A percentile compares a stretch with the other conserved stretches of the same genome.
These are phyloP conservation scores for Abrostola tripartita DNA, from an alignment of 2,888 invertebrate species.

Conservation along the genomic window DNA sequence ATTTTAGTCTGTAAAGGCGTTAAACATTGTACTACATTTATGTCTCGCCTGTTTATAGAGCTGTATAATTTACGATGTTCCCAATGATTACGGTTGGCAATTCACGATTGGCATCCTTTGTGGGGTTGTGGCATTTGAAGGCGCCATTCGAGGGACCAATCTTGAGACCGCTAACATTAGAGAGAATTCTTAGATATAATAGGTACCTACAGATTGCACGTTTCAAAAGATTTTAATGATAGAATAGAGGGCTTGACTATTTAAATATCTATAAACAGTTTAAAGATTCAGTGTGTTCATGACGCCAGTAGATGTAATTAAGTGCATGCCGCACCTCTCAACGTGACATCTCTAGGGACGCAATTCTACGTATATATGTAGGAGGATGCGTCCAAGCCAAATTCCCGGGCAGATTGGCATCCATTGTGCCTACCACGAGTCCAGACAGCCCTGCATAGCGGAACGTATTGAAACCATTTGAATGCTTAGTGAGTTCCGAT, in stretches of 20 bases:
- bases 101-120: conserved; percentile 77
- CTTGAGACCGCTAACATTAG: conserved; percentile 62
- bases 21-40: conserved; percentile 34
- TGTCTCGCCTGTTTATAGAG: conserved; percentile 49
- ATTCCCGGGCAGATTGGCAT: conserved; percentile 83
- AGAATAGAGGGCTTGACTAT: not conserved
- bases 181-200: conserved; percentile 48
- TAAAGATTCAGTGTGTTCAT: conserved; percentile 4
- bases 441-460: conserved; percentile 67
- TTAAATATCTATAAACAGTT: not conserved
- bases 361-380: conserved; percentile 26
- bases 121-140: conserved; percentile 70
- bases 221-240: conserved; percentile 17
- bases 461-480: conserved; percentile 78
- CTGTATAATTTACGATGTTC: conserved; percentile 64
- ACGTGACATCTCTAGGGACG: conserved; percentile 39
- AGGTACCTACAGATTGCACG: conserved; percentile 26
- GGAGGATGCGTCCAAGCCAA: conserved; percentile 73
- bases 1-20: conserved; percentile 20
- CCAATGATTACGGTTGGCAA: conserved; percentile 71
- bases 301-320: conserved; percentile 45
- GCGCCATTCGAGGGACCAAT: conserved; percentile 64
- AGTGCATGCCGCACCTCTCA: conserved; percentile 45
- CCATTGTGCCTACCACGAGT: conserved; percentile 75
- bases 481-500: conserved; percentile 81